Conservation (phyloP, 2,113 vertebrate genomes). For the Epinephelus cyanopodus region DNA sequence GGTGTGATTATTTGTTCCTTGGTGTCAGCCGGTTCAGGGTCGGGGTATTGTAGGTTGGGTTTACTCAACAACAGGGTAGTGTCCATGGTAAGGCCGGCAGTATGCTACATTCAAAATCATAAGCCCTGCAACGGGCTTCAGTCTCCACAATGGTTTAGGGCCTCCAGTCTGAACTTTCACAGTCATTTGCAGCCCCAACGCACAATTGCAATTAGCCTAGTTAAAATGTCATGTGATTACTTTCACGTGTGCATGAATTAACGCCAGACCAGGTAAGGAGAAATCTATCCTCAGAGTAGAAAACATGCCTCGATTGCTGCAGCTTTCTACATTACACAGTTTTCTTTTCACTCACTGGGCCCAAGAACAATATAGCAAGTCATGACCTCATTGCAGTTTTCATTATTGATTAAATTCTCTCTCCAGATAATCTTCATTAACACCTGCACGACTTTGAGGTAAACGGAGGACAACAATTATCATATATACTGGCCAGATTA, state of each 20-base stretch:
- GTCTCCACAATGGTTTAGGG: no score
- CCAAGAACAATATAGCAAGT: not conserved
- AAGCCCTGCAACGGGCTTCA: not conserved
- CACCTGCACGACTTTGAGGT: not conserved
- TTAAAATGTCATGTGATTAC: not conserved
- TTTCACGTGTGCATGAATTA: not conserved
- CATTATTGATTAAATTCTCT: not conserved
- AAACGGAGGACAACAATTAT: no score
- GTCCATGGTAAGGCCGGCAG: not conserved
- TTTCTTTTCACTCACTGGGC: not conserved
- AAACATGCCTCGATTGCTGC: not conserved
- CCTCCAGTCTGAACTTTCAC: not conserved
- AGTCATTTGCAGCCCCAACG: not conserved
- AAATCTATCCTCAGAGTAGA: not conserved
- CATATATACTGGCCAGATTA: not conserved
- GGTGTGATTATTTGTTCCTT: no score
- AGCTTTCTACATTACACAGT: not conserved
- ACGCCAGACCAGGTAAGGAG: not conserved
- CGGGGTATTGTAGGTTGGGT: not conserved
- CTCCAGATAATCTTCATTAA: not conserved
- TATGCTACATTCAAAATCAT: not conserved
- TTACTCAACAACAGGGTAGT: not conserved
- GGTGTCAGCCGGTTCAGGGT: not conserved
- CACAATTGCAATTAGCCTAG: not conserved
- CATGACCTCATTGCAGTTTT: not conserved